Base-by-base conservation (phyloP, 2,113 vertebrate genomes). In the Plotosus lineatus region DNA sequence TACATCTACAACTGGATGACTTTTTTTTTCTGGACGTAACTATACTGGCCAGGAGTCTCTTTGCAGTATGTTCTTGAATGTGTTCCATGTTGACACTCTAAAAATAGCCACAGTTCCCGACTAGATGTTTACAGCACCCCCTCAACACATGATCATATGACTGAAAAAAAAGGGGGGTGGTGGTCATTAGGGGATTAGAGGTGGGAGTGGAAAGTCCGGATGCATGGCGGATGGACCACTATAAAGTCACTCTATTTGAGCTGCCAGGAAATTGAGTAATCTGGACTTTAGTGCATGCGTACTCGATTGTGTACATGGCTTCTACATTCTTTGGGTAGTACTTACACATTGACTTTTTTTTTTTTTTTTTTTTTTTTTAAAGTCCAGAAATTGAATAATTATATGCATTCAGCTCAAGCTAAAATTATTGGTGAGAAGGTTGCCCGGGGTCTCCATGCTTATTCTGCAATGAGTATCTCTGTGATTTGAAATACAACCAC, bases 51-150 rank as follows among this genome's bases (percentile, higher is more conserved):
- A 80, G 74, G 17, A n/a, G 69, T 82, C 83, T 79, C 80, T 68
- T 78, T 80, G 66, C 80, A 83, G 83, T 46, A 81, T 77, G 83
- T 80, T 83, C 60, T 77, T 82, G 79, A 84, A 82, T 83, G 69
- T 85, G 72, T 82, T 83, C 82, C 82, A 84, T 85, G 86, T 87
- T 87, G 82, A 85, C 84, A 85, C 84, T 84, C 77, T 85, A 87
- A 85, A 84, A 84, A 84, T 87, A 87, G 73, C 44, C 26, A 15
- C 53, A 77, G 56, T 87, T 87, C 82, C 86, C 77, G 72, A 81
- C 84, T 84, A 36, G 66, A 65, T 75, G 56, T 81, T 81, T 58
- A 81, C 79, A 74, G 75, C 84, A 31, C 71, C 84, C 80, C 82
- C 82, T 84, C 77, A 82, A 69, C 77, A 84, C 79, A 75, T 82